A percentile compares a stretch with the other conserved stretches of the same genome.
Evolutionary conservation across 2,113 vertebrate species (phyloP).

Genomic region (Nannobrachium achirus): DNA sequence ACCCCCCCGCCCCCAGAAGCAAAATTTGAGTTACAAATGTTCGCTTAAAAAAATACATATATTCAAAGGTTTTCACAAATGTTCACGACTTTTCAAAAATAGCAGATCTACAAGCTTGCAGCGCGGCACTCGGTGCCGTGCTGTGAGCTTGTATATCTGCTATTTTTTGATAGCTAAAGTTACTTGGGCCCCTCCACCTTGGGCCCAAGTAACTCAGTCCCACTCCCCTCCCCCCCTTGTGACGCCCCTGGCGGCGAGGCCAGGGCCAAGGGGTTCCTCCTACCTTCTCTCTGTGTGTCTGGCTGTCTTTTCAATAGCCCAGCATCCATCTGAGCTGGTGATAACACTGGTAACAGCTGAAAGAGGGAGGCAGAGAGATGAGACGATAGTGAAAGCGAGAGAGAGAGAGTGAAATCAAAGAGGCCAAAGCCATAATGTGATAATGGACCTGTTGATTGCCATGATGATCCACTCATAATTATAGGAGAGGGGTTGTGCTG

Average conservation of each 20-base stretch:
- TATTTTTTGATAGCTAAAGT: too few relatives aligned
- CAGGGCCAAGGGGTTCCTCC: not conserved
- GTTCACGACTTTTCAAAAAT: too few relatives aligned
- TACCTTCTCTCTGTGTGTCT: not conserved
- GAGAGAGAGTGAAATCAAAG: slow-evolving; percentile 22
- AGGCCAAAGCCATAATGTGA: slow-evolving; percentile 45
- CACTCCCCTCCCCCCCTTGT: too few relatives aligned
- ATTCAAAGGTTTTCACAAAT: too few relatives aligned
- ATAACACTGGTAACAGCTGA: slow-evolving; percentile 25
- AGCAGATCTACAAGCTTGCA: too few relatives aligned
- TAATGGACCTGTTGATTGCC: slow-evolving; percentile 58
- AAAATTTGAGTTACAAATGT: too few relatives aligned
- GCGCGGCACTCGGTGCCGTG: too few relatives aligned
- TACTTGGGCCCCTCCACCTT: too few relatives aligned
- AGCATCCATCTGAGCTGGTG: slow-evolving; percentile 19
- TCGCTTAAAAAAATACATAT: too few relatives aligned
- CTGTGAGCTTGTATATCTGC: too few relatives aligned
- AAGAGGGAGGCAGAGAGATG: not conserved
- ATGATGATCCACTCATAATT: slow-evolving; percentile 54
- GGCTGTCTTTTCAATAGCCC: not conserved
- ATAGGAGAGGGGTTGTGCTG: slow-evolving; percentile 24
- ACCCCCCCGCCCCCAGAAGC: too few relatives aligned
- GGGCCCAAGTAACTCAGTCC: too few relatives aligned
- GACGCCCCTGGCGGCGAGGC: slow-evolving; percentile 13
- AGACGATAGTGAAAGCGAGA: not conserved